Percentiles rank a stretch among this genome's conserved stretches.
Conservation (phyloP, 2,888 invertebrate genomes). For the Polietes domitor region DNA sequence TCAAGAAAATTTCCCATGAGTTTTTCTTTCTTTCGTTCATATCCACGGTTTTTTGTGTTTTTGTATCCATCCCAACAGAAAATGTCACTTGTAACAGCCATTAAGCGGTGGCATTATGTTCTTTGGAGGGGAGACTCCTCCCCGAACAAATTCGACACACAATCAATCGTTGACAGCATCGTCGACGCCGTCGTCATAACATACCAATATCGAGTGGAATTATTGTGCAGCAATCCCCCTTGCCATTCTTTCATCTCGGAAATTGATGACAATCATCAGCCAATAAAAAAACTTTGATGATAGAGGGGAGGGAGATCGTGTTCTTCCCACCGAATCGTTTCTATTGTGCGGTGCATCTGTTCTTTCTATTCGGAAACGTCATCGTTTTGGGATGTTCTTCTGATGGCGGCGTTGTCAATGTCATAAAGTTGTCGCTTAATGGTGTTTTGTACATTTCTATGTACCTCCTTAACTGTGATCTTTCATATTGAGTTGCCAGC, state of each 20-base stretch:
- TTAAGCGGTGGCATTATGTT: slow-evolving; percentile 32
- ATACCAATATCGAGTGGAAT: slow-evolving; percentile 34
- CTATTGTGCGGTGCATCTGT: slow-evolving; percentile 6
- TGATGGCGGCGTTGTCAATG: slow-evolving; percentile 26
- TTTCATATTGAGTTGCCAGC: background rate
- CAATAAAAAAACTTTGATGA: background rate
- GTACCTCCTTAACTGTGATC: background rate
- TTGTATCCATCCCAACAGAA: slow-evolving; percentile 9
- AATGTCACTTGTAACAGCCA: slow-evolving; percentile 48
- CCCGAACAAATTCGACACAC: background rate
- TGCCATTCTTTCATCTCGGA: slow-evolving; percentile 19
- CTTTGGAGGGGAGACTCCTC: slow-evolving; percentile 3
- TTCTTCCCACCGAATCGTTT: background rate
- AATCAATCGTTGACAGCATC: slow-evolving; percentile 16
- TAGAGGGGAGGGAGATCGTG: background rate
- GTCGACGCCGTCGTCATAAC: slow-evolving; percentile 14
- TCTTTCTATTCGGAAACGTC: slow-evolving; percentile 22
- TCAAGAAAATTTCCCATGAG: slow-evolving; percentile 57
- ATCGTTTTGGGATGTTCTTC: slow-evolving; percentile 11
- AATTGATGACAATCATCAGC: slow-evolving; percentile 36
- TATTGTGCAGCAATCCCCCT: background rate
- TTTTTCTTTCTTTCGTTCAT: slow-evolving; percentile 4
- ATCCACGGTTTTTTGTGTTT: background rate
- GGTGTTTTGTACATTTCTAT: background rate
- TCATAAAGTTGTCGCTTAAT: slow-evolving; percentile 24